Conservation (phyloP, 1,140 invertebrate species). For the Sycobia sp. region DNA sequence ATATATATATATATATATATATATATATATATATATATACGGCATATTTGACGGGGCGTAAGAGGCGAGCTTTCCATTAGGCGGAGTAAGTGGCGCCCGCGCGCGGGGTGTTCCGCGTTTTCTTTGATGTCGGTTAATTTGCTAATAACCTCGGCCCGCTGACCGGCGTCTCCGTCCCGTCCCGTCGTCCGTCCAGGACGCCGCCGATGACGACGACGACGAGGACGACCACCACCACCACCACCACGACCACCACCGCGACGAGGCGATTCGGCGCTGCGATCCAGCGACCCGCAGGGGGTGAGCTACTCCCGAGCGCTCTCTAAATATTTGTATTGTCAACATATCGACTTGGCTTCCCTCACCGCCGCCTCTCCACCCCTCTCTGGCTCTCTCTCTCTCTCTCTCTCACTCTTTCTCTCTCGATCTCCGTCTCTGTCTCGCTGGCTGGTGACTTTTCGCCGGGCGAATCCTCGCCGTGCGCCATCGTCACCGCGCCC, state of each 20-base stretch:
- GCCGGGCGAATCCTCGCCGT: too few species aligned
- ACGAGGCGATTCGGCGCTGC: too few species aligned
- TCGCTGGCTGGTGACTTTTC: too few species aligned
- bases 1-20: too few species aligned
- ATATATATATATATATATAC: too few species aligned
- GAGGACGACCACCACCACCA: too few species aligned
- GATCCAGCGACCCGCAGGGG: too few species aligned
- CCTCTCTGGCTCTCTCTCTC: not conserved
- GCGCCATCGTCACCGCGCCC: too few species aligned
- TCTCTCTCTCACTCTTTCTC: not conserved
- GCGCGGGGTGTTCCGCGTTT: constrained; percentile 13
- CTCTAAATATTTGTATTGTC: constrained; percentile 38
- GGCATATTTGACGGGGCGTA: not conserved
- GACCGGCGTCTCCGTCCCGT: not conserved
- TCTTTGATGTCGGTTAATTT: constrained; percentile 38
- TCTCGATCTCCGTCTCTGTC: too few species aligned
- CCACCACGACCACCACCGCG: too few species aligned
- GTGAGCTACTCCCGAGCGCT: too few species aligned
- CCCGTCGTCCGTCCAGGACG: not conserved
- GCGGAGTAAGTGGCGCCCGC: constrained; percentile 24
- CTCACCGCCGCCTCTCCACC: not conserved
- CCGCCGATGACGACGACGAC: too few species aligned
- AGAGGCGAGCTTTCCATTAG: constrained; percentile 25
- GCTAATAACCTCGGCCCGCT: constrained; percentile 32
- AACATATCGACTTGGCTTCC: constrained; percentile 26